Evolutionary conservation across 2,888 invertebrate genomes (phyloP).

Genomic region (Parnassius apollo): DNA sequence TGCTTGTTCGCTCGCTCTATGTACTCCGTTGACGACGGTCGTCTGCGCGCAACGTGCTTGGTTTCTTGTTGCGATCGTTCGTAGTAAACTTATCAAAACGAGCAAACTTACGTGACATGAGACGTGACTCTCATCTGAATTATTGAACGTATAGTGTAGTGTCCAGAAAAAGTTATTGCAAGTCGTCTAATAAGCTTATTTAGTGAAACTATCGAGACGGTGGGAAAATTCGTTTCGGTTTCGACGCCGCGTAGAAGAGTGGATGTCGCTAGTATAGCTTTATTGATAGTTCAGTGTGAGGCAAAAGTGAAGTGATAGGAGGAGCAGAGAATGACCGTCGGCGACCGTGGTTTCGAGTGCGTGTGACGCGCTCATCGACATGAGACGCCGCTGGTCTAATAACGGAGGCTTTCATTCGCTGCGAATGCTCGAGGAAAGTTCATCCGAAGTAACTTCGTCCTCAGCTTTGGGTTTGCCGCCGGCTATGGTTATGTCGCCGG

Average conservation of each 20-base stretch:
- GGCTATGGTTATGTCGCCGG: conserved; percentile 88
- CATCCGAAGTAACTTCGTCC: conserved; percentile 89
- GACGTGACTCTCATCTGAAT: conserved; percentile 52
- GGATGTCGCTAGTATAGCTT: conserved; percentile 61
- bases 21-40: conserved; percentile 76
- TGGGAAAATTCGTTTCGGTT: conserved; percentile 64
- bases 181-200: conserved; percentile 42
- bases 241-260: conserved; percentile 60
- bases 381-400: conserved; percentile 90
- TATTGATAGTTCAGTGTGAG: conserved; percentile 71
- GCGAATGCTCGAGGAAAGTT: conserved; percentile 86
- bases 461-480: conserved; percentile 86
- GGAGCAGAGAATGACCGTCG: conserved; percentile 73
- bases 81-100: conserved; percentile 55
- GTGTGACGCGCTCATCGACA: conserved; percentile 78
- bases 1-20: conserved; percentile 64
- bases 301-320: conserved; percentile 76
- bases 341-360: conserved; percentile 60
- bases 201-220: conserved; percentile 53
- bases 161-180: conserved; percentile 48
- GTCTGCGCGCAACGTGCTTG: conserved; percentile 71
- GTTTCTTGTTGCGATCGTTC: conserved; percentile 52
- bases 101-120: conserved; percentile 50
- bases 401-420: conserved; percentile 85
- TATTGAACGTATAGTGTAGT: conserved; percentile 69